These are phyloP conservation scores for Morone chrysops DNA, from an alignment of 2,113 vertebrate genomes.

Conservation along the genomic window DNA sequence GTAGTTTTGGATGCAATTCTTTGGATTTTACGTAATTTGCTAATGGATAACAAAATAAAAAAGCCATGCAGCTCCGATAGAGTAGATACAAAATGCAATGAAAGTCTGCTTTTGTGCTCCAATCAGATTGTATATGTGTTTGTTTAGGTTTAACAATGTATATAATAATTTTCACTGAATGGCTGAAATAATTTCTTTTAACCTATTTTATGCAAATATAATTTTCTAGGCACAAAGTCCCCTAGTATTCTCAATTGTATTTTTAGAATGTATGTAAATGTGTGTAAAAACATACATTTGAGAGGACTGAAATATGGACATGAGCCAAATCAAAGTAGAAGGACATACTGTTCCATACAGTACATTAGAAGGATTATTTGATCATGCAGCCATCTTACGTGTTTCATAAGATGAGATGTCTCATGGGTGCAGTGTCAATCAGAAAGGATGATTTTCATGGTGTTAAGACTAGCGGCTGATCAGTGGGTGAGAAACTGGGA, in stretches of 20 bases:
- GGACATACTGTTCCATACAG: not conserved
- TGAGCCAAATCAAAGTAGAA: not conserved
- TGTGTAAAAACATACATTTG: not conserved
- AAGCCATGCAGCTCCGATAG: not conserved
- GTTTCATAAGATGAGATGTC: slow-evolving; percentile 44
- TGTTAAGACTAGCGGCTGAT: slow-evolving; percentile 30
- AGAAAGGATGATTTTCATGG: slow-evolving; percentile 37
- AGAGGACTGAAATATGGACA: not conserved
- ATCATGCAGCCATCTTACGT: slow-evolving; percentile 35
- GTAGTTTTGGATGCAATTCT: not conserved
- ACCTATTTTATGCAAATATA: not conserved
- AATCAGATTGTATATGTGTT: not conserved
- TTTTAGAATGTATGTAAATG: too few species aligned
- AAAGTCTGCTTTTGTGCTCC: not conserved
- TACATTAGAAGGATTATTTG: slow-evolving; percentile 40
- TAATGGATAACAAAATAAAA: slow-evolving; percentile 2
- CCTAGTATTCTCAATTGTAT: not conserved
- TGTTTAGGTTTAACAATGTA: not conserved
- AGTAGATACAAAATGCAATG: not conserved
- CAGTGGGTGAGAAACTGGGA: slow-evolving; percentile 11
- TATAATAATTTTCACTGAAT: not conserved
- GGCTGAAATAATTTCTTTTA: not conserved
- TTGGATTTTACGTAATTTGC: not conserved
- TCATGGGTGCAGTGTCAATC: slow-evolving; percentile 25
- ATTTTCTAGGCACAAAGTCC: not conserved